A percentile compares a stretch with the other conserved stretches of the same genome.
These are phyloP conservation scores for Cataglyphis rosenhaueri DNA, from an alignment of 2,888 invertebrate species.

Conservation along the genomic window DNA sequence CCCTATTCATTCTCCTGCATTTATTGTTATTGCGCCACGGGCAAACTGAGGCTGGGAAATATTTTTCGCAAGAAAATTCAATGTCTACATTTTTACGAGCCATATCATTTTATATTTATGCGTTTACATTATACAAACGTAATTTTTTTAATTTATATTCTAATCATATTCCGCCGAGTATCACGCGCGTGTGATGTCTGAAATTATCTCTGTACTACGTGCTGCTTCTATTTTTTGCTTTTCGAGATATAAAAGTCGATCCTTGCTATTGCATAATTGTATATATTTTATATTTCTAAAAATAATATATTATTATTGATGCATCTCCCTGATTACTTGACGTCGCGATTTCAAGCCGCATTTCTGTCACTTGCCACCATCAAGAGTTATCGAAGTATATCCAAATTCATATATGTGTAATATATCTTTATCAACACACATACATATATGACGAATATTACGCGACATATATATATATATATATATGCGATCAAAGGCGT, in stretches of 20 bases:
- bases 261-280: neutral
- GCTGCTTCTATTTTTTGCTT: neutral
- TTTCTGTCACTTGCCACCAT: constrained; percentile 1
- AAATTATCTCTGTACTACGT: neutral
- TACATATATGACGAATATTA: neutral
- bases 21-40: constrained; percentile 10
- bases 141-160: neutral
- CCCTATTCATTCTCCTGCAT: neutral
- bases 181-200: too few species aligned
- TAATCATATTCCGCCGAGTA: neutral
- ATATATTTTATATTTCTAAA: neutral
- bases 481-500: constrained; percentile 31
- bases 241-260: neutral
- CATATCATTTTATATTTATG: constrained; percentile 22
- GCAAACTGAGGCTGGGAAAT: neutral
- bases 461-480: constrained; percentile 22
- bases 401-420: constrained; percentile 1
- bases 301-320: neutral
- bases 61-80: constrained; percentile 6
- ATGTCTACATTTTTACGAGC: constrained; percentile 6
- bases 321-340: neutral
- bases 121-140: neutral
- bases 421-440: constrained; percentile 22
- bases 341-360: neutral
- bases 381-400: constrained; percentile 31